phyloP scores from a whole-genome alignment of 1,140 invertebrate genomes.

The Dinoponera quadriceps region DNA sequence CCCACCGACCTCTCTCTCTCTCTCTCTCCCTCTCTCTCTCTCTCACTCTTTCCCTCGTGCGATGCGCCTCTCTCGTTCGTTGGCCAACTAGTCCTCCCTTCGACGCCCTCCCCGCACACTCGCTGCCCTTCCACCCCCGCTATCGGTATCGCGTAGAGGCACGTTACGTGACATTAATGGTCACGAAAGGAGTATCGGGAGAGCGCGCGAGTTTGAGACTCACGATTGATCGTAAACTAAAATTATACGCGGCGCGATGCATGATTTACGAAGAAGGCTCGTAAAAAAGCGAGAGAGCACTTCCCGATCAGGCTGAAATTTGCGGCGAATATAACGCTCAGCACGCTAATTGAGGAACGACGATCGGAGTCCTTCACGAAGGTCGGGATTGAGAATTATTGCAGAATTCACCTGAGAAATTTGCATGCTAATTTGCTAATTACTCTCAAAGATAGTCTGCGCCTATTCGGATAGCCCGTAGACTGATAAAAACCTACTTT shows the following conservation, averaged over 20 bases:
- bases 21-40: not conserved
- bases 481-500: no score
- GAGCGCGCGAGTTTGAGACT: conserved; percentile 35
- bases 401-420: no score
- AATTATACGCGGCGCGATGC: conserved; percentile 3
- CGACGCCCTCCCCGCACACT: conserved; percentile 6
- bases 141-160: conserved; percentile 25
- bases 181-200: conserved; percentile 35
- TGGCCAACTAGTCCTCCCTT: conserved; percentile 27
- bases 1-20: conserved; percentile 41
- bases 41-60: conserved; percentile 26
- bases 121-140: not conserved
- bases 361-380: no score
- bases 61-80: conserved; percentile 11
- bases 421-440: no score
- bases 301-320: not conserved
- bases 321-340: no score
- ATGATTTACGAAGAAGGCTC: not conserved
- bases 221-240: conserved; percentile 18
- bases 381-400: no score
- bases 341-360: no score
- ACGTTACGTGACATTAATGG: conserved; percentile 50
- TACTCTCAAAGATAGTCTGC: no score
- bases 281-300: not conserved
- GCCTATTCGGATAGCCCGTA: no score